phyloP scores from a whole-genome alignment of 2,113 vertebrate species.

The Phodopus roborovskii region DNA sequence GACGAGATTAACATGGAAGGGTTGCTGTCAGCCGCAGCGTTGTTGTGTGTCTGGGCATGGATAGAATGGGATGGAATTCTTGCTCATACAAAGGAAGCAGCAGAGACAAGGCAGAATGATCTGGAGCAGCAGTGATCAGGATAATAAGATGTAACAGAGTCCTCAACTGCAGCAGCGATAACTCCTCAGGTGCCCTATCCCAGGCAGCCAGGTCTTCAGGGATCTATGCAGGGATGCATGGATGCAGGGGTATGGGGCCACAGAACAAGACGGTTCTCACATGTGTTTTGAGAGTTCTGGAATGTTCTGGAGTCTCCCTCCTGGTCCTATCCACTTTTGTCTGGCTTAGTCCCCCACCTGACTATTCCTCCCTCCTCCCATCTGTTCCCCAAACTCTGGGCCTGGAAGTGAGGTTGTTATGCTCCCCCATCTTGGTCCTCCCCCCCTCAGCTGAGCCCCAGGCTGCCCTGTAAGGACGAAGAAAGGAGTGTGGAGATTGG shows the following conservation, averaged over 20 bases:
- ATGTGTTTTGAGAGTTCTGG: accelerated
- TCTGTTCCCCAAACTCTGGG: neutral
- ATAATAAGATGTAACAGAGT: neutral
- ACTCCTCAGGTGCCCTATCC: neutral
- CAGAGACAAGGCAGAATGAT: neutral
- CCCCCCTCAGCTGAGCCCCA: neutral
- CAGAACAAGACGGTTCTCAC: neutral
- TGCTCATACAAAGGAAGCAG: neutral
- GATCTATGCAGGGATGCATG: neutral
- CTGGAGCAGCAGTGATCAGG: neutral
- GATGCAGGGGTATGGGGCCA: neutral
- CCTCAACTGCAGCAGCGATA: neutral
- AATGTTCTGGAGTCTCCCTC: neutral
- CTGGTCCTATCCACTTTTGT: neutral
- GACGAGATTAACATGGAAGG: neutral
- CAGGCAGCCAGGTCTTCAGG: neutral
- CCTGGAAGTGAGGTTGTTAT: neutral
- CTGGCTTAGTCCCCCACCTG: neutral
- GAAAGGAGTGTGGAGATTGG: neutral
- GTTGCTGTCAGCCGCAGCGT: neutral
- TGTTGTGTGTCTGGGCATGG: neutral
- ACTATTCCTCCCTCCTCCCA: neutral
- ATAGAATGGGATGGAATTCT: neutral
- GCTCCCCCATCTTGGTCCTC: neutral
- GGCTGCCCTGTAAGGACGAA: neutral